These are phyloP conservation scores for Chanos chanos DNA, from an alignment of 2,797 vertebrate genomes.

Conservation along the genomic window DNA sequence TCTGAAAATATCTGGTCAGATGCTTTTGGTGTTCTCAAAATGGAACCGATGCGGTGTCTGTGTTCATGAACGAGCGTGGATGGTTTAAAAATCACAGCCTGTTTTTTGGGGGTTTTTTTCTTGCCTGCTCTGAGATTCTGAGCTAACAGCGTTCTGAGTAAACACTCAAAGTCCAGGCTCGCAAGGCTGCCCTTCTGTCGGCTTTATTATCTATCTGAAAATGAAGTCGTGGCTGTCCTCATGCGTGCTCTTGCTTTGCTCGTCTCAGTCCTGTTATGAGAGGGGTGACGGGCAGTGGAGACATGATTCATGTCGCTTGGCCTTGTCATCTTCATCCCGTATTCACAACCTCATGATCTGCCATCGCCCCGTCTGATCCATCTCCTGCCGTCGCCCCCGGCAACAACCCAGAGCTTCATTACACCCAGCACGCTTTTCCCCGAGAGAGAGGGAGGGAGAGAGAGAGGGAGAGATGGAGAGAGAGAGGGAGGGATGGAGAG, in stretches of 20 bases:
- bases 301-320: constrained; percentile 36
- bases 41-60: too few relatives aligned
- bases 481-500: constrained; percentile 1
- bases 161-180: too few relatives aligned
- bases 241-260: constrained; percentile 5
- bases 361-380: constrained; percentile 25
- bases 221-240: too few relatives aligned
- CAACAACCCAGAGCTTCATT: constrained; percentile 15
- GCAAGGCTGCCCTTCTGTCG: too few relatives aligned
- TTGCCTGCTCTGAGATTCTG: too few relatives aligned
- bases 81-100: too few relatives aligned
- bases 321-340: constrained; percentile 34
- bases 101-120: too few relatives aligned
- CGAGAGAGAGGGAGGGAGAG: not conserved
- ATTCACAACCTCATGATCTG: constrained; percentile 47
- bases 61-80: too few relatives aligned
- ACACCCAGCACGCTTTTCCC: constrained; percentile 15
- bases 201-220: too few relatives aligned
- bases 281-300: not conserved
- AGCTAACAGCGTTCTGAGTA: too few relatives aligned
- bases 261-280: not conserved
- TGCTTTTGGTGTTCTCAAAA: too few relatives aligned
- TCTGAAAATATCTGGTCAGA: too few relatives aligned
- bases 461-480: constrained; percentile 1
- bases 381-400: constrained; percentile 17